Conservation (phyloP, 2,113 vertebrate genomes). For the Pterocles gutturalis region DNA sequence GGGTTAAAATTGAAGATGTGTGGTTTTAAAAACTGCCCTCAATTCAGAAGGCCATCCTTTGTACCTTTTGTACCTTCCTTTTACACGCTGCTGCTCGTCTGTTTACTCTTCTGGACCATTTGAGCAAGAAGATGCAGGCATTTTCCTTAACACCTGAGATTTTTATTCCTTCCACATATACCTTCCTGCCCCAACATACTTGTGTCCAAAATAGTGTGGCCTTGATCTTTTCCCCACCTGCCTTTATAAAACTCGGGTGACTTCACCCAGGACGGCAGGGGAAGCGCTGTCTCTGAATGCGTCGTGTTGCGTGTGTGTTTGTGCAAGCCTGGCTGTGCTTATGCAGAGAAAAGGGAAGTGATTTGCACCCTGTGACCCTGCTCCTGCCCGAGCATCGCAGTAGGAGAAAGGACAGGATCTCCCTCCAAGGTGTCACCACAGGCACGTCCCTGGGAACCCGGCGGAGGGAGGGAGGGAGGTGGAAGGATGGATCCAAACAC, state of each 20-base stretch:
- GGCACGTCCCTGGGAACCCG: no score
- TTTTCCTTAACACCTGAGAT: not conserved
- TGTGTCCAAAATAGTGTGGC: fast-evolving
- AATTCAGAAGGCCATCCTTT: fast-evolving
- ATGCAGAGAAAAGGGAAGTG: not conserved
- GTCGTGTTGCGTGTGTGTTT: not conserved
- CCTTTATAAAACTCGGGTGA: not conserved
- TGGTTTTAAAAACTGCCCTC: not conserved
- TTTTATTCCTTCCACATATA: not conserved
- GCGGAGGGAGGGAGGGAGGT: not conserved
- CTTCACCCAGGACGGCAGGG: not conserved
- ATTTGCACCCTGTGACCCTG: fast-evolving
- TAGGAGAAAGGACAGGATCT: fast-evolving
- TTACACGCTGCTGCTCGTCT: not conserved
- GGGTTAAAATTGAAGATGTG: not conserved
- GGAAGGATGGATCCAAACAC: not conserved
- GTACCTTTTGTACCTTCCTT: not conserved
- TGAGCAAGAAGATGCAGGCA: not conserved
- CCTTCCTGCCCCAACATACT: fast-evolving
- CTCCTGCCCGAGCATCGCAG: fast-evolving
- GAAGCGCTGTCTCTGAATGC: not conserved
- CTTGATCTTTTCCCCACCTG: not conserved
- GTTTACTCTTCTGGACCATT: not conserved
- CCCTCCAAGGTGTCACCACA: fast-evolving
- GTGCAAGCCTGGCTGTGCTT: not conserved